A percentile compares a stretch with the other conserved stretches of the same genome.
These are phyloP conservation scores for Spilarctia lutea DNA, from an alignment of 2,888 invertebrate genomes.

Conservation along the genomic window DNA sequence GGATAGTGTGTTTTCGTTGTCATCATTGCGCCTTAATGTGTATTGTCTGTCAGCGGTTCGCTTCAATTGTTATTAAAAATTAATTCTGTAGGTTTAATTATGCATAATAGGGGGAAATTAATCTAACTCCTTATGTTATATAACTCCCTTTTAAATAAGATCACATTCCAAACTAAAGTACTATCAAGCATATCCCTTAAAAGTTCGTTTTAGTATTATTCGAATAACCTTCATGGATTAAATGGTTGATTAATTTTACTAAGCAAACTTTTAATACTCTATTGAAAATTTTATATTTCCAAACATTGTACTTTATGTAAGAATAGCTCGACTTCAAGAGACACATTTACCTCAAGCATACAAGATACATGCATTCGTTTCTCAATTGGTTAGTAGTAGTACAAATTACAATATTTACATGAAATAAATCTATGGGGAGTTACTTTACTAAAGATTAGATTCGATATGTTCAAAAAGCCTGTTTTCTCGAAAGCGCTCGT, in stretches of 20 bases:
- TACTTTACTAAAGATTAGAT: background rate
- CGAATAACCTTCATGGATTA: background rate
- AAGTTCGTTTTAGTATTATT: background rate
- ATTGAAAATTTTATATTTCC: background rate
- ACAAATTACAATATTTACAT: background rate
- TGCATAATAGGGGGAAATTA: background rate
- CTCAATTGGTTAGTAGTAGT: background rate
- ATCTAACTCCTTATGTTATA: background rate
- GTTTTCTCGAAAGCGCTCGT: no score
- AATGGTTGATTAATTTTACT: background rate
- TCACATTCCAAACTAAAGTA: background rate
- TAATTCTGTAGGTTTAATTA: conserved; percentile 7
- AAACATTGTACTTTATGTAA: background rate
- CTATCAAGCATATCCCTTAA: background rate
- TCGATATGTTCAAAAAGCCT: background rate
- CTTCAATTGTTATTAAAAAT: conserved; percentile 12
- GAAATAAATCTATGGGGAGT: background rate
- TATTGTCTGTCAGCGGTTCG: background rate
- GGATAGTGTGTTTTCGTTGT: background rate
- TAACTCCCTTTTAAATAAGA: background rate
- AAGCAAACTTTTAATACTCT: background rate
- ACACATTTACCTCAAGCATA: conserved; percentile 4
- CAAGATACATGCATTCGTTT: conserved; percentile 10
- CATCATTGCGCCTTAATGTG: background rate
- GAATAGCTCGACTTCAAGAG: background rate